A percentile compares a stretch with the other conserved stretches of the same genome.
These are phyloP conservation scores for Drosophila crucigera DNA, from an alignment of 2,888 invertebrate species.

Conservation along the genomic window DNA sequence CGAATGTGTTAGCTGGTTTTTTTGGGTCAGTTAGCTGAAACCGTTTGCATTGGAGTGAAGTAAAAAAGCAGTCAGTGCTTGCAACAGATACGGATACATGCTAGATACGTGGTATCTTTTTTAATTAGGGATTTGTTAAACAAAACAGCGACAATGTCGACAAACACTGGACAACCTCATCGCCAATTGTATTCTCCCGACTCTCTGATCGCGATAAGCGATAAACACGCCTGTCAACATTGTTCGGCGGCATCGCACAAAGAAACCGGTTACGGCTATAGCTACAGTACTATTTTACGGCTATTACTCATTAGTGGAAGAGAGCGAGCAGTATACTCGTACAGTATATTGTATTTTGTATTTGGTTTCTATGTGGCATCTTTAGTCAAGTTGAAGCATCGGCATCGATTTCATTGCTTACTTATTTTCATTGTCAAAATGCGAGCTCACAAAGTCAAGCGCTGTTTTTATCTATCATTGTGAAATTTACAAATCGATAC, in stretches of 20 bases:
- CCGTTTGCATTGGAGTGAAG: neutral
- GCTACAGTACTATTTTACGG: constrained; percentile 23
- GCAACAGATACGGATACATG: neutral
- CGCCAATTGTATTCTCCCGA: constrained; percentile 45
- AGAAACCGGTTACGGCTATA: constrained; percentile 37
- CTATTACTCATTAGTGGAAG: constrained; percentile 13
- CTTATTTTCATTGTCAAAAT: constrained; percentile 74
- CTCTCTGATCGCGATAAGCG: constrained; percentile 65
- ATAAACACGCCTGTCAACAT: constrained; percentile 62
- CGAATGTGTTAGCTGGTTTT: neutral
- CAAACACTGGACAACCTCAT: constrained; percentile 49
- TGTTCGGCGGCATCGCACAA: constrained; percentile 67
- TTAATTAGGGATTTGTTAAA: constrained; percentile 78
- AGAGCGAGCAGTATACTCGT: neutral
- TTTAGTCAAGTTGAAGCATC: constrained; percentile 33
- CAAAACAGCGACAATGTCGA: constrained; percentile 48
- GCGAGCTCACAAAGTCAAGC: constrained; percentile 59
- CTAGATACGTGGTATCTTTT: constrained; percentile 44
- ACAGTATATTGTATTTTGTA: neutral
- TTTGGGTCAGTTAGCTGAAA: neutral
- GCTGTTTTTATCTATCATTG: constrained; percentile 66
- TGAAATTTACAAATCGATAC: constrained; percentile 82
- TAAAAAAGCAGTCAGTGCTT: neutral
- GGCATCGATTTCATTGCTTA: constrained; percentile 44
- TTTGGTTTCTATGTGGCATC: constrained; percentile 16